A percentile compares a stretch with the other conserved stretches of the same genome.
Evolutionary conservation across 2,888 invertebrate species (phyloP).

Genomic region (Apeira syringaria): DNA sequence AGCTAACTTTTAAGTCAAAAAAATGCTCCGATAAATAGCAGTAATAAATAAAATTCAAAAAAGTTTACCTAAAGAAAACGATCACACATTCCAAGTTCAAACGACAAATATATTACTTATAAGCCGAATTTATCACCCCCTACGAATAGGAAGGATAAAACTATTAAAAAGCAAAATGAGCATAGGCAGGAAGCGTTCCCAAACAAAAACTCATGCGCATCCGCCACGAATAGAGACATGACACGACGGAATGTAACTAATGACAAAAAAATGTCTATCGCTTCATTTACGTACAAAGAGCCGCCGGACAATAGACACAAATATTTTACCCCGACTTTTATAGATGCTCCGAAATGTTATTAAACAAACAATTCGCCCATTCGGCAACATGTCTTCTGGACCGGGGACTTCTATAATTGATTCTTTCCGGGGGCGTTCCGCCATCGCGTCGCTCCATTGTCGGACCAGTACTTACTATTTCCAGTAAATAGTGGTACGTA

Average conservation of each 20-base stretch:
- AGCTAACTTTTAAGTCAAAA: too few relatives aligned
- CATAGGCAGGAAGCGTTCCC: constrained; percentile 64
- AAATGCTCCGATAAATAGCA: constrained; percentile 25
- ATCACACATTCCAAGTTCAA: constrained; percentile 3
- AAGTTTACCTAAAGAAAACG: constrained; percentile 6
- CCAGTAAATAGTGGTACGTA: constrained; percentile 74
- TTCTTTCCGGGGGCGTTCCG: constrained; percentile 79
- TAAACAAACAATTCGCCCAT: constrained; percentile 83
- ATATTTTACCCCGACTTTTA: constrained; percentile 75
- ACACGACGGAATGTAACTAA: constrained; percentile 54
- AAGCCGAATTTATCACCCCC: constrained; percentile 63
- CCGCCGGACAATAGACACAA: constrained; percentile 62
- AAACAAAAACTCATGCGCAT: constrained; percentile 68
- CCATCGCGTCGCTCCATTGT: constrained; percentile 58
- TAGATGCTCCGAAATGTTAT: constrained; percentile 75
- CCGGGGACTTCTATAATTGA: constrained; percentile 74
- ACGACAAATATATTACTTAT: constrained; percentile 45
- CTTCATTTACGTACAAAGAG: constrained; percentile 68
- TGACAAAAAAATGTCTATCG: constrained; percentile 59
- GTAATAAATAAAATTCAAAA: constrained; percentile 22
- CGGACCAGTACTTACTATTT: constrained; percentile 38
- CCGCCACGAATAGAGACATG: constrained; percentile 69
- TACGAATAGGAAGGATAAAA: constrained; percentile 56
- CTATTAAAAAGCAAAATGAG: constrained; percentile 57
- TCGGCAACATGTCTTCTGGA: constrained; percentile 68